These are phyloP conservation scores for Trachops cirrhosus DNA, from an alignment of 2,797 vertebrate species.

Conservation along the genomic window DNA sequence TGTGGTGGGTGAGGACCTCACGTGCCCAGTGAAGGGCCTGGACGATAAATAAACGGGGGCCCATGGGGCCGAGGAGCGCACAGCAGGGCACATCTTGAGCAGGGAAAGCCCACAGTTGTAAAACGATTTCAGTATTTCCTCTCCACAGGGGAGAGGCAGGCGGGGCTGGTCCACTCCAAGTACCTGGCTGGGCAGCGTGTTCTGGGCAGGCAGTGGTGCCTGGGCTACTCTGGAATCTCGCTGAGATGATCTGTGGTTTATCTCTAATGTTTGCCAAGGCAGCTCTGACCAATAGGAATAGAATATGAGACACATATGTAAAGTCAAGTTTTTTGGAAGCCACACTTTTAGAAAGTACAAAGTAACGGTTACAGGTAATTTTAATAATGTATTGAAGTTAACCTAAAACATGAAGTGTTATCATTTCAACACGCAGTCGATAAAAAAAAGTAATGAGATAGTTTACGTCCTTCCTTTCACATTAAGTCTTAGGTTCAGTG, in stretches of 20 bases:
- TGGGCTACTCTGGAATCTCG: rapidly evolving
- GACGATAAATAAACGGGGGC: rapidly evolving
- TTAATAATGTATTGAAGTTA: neutral
- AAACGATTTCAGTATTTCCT: no score
- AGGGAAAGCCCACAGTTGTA: neutral
- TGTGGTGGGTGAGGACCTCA: neutral
- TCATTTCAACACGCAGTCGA: neutral
- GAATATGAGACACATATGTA: rapidly evolving
- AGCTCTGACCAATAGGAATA: neutral
- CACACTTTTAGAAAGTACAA: rapidly evolving
- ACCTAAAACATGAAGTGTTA: neutral
- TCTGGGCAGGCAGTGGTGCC: rapidly evolving
- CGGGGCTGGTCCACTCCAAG: no score
- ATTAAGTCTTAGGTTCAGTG: neutral
- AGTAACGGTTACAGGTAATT: neutral
- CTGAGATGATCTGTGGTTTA: neutral
- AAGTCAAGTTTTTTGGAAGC: neutral
- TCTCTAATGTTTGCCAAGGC: neutral
- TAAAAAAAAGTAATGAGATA: neutral
- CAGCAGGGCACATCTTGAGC: rapidly evolving
- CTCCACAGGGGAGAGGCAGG: neutral
- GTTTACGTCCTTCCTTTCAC: neutral
- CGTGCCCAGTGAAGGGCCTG: neutral
- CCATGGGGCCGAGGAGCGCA: rapidly evolving
- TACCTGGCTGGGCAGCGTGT: neutral